Evolutionary conservation across 2,113 vertebrate genomes (phyloP).

Genomic region (Serinus canaria): DNA sequence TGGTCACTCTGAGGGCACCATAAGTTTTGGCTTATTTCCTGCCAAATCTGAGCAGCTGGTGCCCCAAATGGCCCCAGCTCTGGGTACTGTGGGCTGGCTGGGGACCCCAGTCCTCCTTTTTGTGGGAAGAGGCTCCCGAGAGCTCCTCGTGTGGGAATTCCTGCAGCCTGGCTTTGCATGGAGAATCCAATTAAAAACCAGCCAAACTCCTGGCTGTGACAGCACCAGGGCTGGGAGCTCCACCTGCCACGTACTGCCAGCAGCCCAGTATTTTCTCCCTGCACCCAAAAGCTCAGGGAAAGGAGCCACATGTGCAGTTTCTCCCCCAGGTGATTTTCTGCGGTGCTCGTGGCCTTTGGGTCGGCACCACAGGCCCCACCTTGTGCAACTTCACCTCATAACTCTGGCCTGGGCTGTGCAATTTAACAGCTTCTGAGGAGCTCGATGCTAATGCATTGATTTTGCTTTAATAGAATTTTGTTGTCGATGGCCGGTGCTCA

Average conservation of each 20-base stretch:
- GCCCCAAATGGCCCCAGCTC: background rate
- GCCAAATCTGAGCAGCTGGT: background rate
- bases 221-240: background rate
- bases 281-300: background rate
- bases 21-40: background rate
- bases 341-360: background rate
- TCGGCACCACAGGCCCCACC: background rate
- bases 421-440: slow-evolving; percentile 62
- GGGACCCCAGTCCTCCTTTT: background rate
- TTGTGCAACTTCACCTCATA: slow-evolving; percentile 26
- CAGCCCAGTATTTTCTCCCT: background rate
- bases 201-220: background rate
- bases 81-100: background rate
- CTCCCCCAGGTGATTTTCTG: background rate
- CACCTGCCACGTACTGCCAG: fast-evolving
- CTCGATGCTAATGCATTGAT: slow-evolving; percentile 69
- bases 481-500: slow-evolving; percentile 64
- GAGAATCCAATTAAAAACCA: fast-evolving
- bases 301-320: fast-evolving
- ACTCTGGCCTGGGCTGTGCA: slow-evolving; percentile 38
- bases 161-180: fast-evolving
- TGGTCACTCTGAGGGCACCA: background rate
- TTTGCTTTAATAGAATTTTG: slow-evolving; percentile 72
- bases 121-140: fast-evolving
- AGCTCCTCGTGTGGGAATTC: fast-evolving